A percentile compares a stretch with the other conserved stretches of the same genome.
These are phyloP conservation scores for Pomacea canaliculata DNA, from an alignment of 2,888 invertebrate genomes.

Conservation along the genomic window DNA sequence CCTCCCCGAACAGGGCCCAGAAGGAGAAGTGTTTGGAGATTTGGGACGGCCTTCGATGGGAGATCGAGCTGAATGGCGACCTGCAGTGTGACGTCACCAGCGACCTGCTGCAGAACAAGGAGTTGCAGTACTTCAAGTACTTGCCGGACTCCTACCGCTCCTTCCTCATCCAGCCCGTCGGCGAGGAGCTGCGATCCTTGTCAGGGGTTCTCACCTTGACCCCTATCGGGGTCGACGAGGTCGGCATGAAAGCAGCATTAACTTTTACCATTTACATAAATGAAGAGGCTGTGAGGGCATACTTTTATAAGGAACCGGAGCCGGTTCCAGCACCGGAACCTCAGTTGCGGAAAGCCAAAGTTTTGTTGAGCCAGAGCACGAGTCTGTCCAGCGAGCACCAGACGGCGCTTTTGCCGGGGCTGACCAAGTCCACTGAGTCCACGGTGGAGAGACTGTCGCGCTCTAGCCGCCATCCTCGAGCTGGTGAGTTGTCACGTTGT, in stretches of 20 bases:
- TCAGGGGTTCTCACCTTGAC: constrained; percentile 48
- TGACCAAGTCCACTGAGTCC: too few relatives aligned
- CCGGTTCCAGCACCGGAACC: not conserved
- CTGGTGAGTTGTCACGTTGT: too few relatives aligned
- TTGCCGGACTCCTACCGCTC: constrained; percentile 59
- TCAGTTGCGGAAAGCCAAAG: not conserved
- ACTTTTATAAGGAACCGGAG: constrained; percentile 23
- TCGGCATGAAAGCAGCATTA: constrained; percentile 35
- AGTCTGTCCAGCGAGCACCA: too few relatives aligned
- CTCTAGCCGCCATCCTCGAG: too few relatives aligned
- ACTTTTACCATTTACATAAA: constrained; percentile 51
- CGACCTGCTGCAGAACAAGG: constrained; percentile 49
- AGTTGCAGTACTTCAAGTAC: constrained; percentile 53
- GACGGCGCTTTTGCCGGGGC: too few relatives aligned
- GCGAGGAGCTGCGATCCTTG: constrained; percentile 47
- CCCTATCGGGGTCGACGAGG: constrained; percentile 43
- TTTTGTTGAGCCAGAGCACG: too few relatives aligned
- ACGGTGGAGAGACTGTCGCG: too few relatives aligned
- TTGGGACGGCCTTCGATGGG: constrained; percentile 57
- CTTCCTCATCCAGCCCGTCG: constrained; percentile 61
- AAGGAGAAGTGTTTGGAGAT: constrained; percentile 45
- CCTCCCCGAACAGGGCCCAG: not conserved
- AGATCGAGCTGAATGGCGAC: constrained; percentile 47
- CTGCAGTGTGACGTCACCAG: constrained; percentile 45
- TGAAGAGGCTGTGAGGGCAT: constrained; percentile 52